Percentiles rank a stretch among this genome's conserved stretches.
Evolutionary conservation across 2,113 vertebrate species (phyloP).

Genomic region (Etheostoma cragini): DNA sequence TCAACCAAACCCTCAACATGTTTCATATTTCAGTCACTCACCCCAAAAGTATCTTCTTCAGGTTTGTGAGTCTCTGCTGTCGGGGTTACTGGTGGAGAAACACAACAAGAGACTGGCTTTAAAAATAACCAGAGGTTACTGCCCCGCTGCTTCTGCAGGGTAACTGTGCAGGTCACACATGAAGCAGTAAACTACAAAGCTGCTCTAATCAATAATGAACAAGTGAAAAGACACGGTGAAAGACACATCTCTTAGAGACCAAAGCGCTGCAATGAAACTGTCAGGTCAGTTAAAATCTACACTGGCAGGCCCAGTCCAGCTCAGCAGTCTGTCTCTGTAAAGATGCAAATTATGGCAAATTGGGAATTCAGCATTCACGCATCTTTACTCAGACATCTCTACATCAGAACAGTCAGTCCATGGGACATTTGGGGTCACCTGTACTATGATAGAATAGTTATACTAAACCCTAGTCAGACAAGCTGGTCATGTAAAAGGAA

Average conservation of each 20-base stretch:
- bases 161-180: neutral
- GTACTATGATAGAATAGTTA: neutral
- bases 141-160: neutral
- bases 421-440: neutral
- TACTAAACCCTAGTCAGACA: neutral
- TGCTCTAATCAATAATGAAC: neutral
- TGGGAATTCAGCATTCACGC: too few species aligned
- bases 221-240: neutral
- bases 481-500: neutral
- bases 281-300: neutral
- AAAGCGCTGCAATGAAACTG: neutral
- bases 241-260: neutral
- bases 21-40: slow-evolving; percentile 81
- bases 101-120: neutral
- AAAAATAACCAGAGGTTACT: neutral
- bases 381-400: neutral
- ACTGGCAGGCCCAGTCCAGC: neutral
- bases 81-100: slow-evolving; percentile 76
- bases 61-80: slow-evolving; percentile 91
- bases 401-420: neutral
- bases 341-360: neutral
- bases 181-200: neutral
- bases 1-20: neutral
- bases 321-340: neutral
- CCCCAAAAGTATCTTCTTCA: slow-evolving; percentile 93